phyloP scores from a whole-genome alignment of 2,797 vertebrate genomes.

The Crenichthys baileyi region DNA sequence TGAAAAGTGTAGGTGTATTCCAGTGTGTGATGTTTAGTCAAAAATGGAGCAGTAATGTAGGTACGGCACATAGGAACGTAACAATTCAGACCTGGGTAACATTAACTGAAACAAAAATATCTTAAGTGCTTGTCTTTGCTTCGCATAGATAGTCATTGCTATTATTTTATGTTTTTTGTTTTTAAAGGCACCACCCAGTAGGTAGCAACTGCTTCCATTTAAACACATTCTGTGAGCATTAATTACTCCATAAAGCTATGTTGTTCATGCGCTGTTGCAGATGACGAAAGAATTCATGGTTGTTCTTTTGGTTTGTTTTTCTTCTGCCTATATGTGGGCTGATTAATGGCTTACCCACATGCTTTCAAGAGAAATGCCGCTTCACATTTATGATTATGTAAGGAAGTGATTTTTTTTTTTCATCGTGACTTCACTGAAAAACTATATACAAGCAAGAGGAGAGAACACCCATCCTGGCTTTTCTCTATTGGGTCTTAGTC shows the following conservation, averaged over 20 bases:
- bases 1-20: background rate
- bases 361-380: conserved; percentile 23
- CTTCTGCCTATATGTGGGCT: conserved; percentile 41
- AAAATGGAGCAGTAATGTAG: background rate
- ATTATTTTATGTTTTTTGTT: background rate
- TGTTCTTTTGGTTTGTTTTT: conserved; percentile 43
- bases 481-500: background rate
- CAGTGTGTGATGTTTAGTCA: conserved; percentile 1
- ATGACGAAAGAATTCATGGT: conserved; percentile 48
- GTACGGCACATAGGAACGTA: background rate
- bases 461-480: background rate
- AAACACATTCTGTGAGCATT: conserved; percentile 36
- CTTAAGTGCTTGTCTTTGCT: background rate
- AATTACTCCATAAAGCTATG: conserved; percentile 61
- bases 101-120: background rate
- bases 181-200: background rate
- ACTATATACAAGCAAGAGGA: background rate
- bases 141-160: background rate
- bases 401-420: conserved; percentile 11
- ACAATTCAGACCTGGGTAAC: background rate
- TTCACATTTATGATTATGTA: conserved; percentile 18
- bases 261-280: conserved; percentile 25
- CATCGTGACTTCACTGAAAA: conserved; percentile 7
- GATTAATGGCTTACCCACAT: conserved; percentile 43
- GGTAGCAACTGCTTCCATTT: conserved; percentile 21